These are phyloP conservation scores for Characodon lateralis DNA, from an alignment of 2,797 vertebrate species.

Conservation along the genomic window DNA sequence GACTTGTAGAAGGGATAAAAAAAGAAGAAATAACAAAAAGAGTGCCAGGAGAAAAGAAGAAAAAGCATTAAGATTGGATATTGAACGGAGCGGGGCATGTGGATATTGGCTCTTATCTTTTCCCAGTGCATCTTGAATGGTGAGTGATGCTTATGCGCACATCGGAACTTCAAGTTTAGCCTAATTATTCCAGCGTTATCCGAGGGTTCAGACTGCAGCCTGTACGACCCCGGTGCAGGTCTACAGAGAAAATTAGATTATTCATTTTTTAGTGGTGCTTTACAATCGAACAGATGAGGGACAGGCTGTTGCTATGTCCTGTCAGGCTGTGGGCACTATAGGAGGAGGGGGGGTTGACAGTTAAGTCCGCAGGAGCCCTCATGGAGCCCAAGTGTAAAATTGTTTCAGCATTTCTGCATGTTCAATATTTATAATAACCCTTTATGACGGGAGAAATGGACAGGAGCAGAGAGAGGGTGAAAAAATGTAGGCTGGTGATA, in stretches of 20 bases:
- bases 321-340: slow-evolving; percentile 40
- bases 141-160: slow-evolving; percentile 78
- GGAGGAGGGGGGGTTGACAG: slow-evolving; percentile 18
- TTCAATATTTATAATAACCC: slow-evolving; percentile 31
- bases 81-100: slow-evolving; percentile 94
- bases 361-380: slow-evolving; percentile 41
- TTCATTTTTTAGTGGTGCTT: slow-evolving; percentile 3
- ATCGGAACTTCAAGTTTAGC: slow-evolving; percentile 58
- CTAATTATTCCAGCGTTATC: slow-evolving; percentile 18
- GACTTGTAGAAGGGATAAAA: slow-evolving; percentile 79
- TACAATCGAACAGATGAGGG: slow-evolving; percentile 28
- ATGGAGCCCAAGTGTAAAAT: slow-evolving; percentile 15
- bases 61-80: slow-evolving; percentile 86
- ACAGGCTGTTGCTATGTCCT: slow-evolving; percentile 73
- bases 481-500: slow-evolving; percentile 44
- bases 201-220: not conserved
- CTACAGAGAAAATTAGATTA: slow-evolving; percentile 11
- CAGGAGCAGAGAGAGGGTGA: not conserved
- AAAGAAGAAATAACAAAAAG: slow-evolving; percentile 69
- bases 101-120: slow-evolving; percentile 97
- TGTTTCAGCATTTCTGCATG: slow-evolving; percentile 19
- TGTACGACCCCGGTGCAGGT: slow-evolving; percentile 6
- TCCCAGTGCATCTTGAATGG: slow-evolving; percentile 98
- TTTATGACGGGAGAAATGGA: slow-evolving; percentile 15
- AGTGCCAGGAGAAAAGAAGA: slow-evolving; percentile 77